Conservation (phyloP, 2,113 vertebrate species). For the Parus major region DNA sequence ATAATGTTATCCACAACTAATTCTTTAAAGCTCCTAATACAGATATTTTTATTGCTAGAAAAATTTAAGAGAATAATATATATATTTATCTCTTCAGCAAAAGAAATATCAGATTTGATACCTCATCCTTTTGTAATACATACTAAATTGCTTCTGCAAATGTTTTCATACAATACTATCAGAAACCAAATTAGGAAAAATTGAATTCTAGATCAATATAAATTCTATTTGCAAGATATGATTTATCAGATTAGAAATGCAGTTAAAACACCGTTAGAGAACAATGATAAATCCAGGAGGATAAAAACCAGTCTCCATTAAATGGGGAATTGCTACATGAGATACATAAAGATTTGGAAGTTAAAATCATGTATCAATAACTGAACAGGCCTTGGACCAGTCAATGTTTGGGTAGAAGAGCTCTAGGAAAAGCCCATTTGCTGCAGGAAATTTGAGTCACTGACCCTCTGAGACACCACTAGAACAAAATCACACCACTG, state of each 20-base stretch:
- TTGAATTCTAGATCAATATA: background rate
- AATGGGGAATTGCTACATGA: background rate
- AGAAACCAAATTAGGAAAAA: conserved; percentile 18
- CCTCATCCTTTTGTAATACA: background rate
- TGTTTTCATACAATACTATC: background rate
- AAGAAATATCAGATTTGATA: background rate
- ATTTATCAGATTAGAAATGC: background rate
- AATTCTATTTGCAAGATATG: background rate
- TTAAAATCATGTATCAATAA: background rate
- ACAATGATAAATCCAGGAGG: background rate
- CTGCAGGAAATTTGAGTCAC: background rate
- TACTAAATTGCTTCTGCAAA: background rate
- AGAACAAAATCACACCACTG: background rate
- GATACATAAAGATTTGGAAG: background rate
- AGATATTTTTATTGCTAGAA: background rate
- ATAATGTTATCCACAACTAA: background rate
- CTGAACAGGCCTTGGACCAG: background rate
- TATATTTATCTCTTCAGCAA: background rate
- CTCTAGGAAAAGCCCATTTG: background rate
- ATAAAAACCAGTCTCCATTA: background rate
- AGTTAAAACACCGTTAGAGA: background rate
- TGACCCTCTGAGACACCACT: background rate
- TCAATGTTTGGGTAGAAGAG: background rate
- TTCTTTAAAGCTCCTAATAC: background rate
- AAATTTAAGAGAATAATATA: background rate